Base-by-base conservation (phyloP, 2,113 vertebrate genomes). In the Menura novaehollandiae region DNA sequence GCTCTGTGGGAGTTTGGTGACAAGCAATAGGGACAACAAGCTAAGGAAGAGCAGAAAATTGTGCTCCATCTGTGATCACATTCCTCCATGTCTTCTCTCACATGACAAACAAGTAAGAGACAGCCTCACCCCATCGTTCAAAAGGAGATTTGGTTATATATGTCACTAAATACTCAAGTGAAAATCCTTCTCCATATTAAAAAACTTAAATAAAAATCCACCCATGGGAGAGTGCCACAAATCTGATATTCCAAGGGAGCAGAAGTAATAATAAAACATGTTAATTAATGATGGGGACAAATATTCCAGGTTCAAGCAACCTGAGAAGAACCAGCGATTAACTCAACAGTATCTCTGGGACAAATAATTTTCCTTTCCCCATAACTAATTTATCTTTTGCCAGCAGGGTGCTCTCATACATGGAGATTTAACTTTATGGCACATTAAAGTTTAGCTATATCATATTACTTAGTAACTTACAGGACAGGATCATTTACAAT, bases 381-480 rank as follows among this genome's bases (percentile, higher is more conserved):
- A 3, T 55, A 91, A 90, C 63, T 82, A 88, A 94, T 93, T 81
- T 63, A 94, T 67, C 79, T 91, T 93, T 91, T 91, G 60, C 67
- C 79, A 90, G 75, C 30, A 10, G 85, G 79, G 55, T 56, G 78
- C 82, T 85, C 66, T 88, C 35, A 78, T 51, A 80, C 32, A 68
- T 15, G 55, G 78, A 82, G 35, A 68, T 85, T 93, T 72, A 94
- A 63, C 37, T 79, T 93, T 63, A 93, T 63, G 81, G 76, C 28
- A 93, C 77, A 92, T 92, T 95, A 91, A 78, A 85, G 43, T 69
- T 89, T 88, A 85, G 74, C 44, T 66, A 9, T 73, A 95, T 92
- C 53, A 23, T 55, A 88, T 95, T 91, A 85, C 94, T 49, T 60
- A 47, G 64, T 46, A 76, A 82, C 23, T 85, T 81, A 77, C 33